Conservation (phyloP, 2,797 vertebrate genomes). For the Echiichthys vipera region DNA sequence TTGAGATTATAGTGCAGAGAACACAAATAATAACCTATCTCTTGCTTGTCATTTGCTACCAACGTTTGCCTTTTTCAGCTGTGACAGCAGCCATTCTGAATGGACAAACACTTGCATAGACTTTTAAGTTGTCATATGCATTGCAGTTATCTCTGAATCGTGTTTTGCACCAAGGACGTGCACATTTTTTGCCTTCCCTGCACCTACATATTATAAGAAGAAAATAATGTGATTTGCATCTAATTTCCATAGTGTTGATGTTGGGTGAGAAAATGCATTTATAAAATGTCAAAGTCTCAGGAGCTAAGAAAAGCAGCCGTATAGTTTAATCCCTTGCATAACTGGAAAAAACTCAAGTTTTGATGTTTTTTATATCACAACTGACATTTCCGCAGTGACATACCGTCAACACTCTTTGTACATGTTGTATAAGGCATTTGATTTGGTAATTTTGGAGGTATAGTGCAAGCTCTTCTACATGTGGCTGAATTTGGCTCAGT, state of each 20-base stretch:
- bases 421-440: background rate
- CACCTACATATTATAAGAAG: slow-evolving; percentile 2
- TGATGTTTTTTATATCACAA: background rate
- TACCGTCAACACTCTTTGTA: background rate
- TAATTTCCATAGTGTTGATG: slow-evolving; percentile 32
- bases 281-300: slow-evolving; percentile 16
- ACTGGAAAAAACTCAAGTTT: background rate
- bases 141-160: too few species aligned
- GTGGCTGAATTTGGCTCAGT: background rate
- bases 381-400: slow-evolving; percentile 9
- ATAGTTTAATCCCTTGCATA: background rate
- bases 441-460: background rate
- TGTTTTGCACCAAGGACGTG: slow-evolving; percentile 1
- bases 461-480: background rate
- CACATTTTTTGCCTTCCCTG: background rate
- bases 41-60: background rate
- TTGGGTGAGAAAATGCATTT: slow-evolving; percentile 18
- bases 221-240: slow-evolving; percentile 29
- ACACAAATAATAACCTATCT: background rate
- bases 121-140: background rate
- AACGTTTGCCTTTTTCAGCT: background rate
- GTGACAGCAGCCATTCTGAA: background rate
- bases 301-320: slow-evolving; percentile 22
- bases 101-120: background rate
- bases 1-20: background rate